Conservation (phyloP, 2,888 invertebrate genomes). For the Beris morrisii region DNA sequence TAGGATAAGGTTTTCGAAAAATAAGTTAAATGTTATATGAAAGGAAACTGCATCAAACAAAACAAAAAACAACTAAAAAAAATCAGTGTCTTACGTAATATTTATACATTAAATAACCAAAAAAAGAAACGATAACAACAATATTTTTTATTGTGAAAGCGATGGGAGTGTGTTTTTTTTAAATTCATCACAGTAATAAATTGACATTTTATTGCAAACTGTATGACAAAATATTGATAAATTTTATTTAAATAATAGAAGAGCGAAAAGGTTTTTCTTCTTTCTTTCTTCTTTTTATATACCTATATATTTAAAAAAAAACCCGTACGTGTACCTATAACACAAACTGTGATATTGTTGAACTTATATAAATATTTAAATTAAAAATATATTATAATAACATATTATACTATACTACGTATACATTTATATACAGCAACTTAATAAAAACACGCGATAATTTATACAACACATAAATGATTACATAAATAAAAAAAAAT, state of each 20-base stretch:
- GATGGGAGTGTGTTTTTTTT: too few relatives aligned
- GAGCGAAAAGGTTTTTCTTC: slow-evolving; percentile 17
- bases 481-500: too few relatives aligned
- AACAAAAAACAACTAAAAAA: too few relatives aligned
- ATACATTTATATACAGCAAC: slow-evolving; percentile 6
- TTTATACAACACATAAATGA: slow-evolving; percentile 5
- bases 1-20: too few relatives aligned
- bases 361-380: slow-evolving; percentile 30
- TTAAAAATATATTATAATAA: slow-evolving; percentile 13
- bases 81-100: too few relatives aligned
- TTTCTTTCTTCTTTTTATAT: slow-evolving; percentile 1
- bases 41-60: too few relatives aligned
- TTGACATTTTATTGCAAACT: background rate
- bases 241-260: slow-evolving; percentile 3
- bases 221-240: background rate
- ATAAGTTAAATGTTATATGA: too few relatives aligned
- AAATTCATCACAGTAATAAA: too few relatives aligned
- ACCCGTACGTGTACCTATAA: slow-evolving; percentile 38
- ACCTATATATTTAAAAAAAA: too few relatives aligned
- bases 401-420: background rate
- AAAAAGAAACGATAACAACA: too few relatives aligned
- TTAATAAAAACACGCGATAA: slow-evolving; percentile 23
- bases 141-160: too few relatives aligned
- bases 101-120: too few relatives aligned
- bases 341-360: slow-evolving; percentile 40